These are phyloP conservation scores for Aporophyla lueneburgensis DNA, from an alignment of 2,888 invertebrate genomes.

Conservation along the genomic window DNA sequence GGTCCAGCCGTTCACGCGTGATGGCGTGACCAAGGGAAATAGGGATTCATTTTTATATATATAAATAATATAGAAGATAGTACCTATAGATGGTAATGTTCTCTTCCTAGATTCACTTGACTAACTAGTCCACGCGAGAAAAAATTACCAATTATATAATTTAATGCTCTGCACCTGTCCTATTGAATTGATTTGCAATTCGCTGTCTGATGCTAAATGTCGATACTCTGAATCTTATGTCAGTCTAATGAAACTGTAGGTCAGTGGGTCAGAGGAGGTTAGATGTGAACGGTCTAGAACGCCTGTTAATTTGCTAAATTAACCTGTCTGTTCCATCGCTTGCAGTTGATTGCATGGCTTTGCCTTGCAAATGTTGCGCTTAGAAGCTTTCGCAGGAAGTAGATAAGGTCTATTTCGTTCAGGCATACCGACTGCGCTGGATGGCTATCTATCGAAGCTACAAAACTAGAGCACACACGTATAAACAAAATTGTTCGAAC, in stretches of 20 bases:
- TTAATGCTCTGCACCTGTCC: background rate
- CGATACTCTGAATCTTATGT: slow-evolving; percentile 28
- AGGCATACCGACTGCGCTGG: background rate
- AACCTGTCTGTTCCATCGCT: slow-evolving; percentile 20
- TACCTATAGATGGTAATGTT: background rate
- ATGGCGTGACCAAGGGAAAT: too few species aligned
- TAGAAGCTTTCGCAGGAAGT: background rate
- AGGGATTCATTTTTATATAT: too few species aligned
- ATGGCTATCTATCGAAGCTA: background rate
- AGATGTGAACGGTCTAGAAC: slow-evolving; percentile 26
- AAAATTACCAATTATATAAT: background rate
- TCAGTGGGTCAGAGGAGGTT: slow-evolving; percentile 57
- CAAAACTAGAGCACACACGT: background rate
- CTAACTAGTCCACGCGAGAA: background rate
- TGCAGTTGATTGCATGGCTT: slow-evolving; percentile 13
- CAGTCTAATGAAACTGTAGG: slow-evolving; percentile 53
- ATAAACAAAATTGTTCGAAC: too few species aligned
- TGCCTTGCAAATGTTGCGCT: background rate
- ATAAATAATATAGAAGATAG: too few species aligned
- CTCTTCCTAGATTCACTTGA: background rate
- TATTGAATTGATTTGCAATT: slow-evolving; percentile 29
- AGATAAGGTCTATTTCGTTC: background rate
- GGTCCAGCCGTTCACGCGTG: too few species aligned
- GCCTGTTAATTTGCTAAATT: slow-evolving; percentile 43
- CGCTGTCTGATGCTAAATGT: slow-evolving; percentile 23